Base-by-base conservation (phyloP, 2,113 vertebrate species). In the Syngnathoides biaculeatus region DNA sequence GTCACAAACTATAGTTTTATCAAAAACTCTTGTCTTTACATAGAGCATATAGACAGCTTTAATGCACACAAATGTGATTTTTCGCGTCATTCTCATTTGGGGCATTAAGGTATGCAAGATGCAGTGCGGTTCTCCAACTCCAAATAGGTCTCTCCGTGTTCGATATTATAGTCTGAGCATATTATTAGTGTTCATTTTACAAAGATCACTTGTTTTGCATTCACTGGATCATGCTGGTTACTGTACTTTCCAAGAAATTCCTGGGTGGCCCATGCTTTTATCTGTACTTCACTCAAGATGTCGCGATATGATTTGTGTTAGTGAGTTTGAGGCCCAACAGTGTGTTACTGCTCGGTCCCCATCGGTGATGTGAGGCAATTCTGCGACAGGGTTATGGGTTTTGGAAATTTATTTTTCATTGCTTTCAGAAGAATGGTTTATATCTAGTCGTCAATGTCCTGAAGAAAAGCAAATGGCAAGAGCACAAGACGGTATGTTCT, bases 281-380 rank as follows among this genome's bases (percentile, higher is more conserved):
- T 24, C 11, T 13, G 11, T 12, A 55, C n/a, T 8, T 12, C 53
- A 12, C 12, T 13, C 26, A 0, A 73, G 76, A 38, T 89, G 83
- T 91, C 90, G 90, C 90, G 90, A 91, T 81, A 14, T 0, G 0
- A 75, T 90, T 86, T 86, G 74, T 88, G 88, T 82, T 79, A 79
- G 26, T 38, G 77, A 84, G 55, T 68, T 56, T 69, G 69, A 82
- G 80, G 82, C 82, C 72, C 85, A 89, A 11, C 72, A 57, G 48
- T 35, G 4, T 77, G 81, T 73, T 84, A 81, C 24, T 65, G 79
- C 52, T 68, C 74, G 69, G 14, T 13, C 27, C 13, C 20, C 14
- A 80, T 40, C 79, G 45, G 50, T 79, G 83, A 87, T 79, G 86
- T 85, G 79, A 86, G 80, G 71, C 68, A 63, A 74, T 38, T 13